Conservation (phyloP, 2,797 vertebrate genomes). For the Rhynchotus rufescens region DNA sequence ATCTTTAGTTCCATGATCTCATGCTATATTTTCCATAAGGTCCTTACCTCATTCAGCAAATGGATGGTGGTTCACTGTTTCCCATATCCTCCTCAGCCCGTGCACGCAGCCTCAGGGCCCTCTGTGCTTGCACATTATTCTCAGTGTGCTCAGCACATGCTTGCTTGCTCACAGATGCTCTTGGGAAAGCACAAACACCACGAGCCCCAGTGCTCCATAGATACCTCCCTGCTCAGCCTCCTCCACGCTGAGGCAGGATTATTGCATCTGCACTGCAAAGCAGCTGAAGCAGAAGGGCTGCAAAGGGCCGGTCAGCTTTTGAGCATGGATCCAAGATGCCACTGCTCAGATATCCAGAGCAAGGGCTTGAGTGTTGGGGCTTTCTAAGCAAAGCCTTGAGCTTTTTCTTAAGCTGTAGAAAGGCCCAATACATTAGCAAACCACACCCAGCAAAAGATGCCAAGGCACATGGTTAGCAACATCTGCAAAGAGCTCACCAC, state of each 20-base stretch:
- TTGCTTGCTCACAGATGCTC: slow-evolving; percentile 13
- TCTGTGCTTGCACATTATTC: neutral
- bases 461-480: neutral
- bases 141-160: slow-evolving; percentile 8
- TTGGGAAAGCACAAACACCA: neutral
- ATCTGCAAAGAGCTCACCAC: neutral
- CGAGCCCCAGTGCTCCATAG: neutral
- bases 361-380: neutral
- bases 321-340: neutral
- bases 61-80: slow-evolving; percentile 11
- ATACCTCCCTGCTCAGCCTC: neutral
- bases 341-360: neutral
- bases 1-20: slow-evolving; percentile 62
- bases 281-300: neutral
- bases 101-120: neutral
- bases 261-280: neutral
- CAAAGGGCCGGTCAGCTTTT: neutral
- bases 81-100: neutral
- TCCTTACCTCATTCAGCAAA: neutral
- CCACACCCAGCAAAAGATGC: neutral
- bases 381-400: neutral
- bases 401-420: too few species aligned
- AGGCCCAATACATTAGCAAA: neutral
- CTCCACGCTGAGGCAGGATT: neutral
- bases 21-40: slow-evolving; percentile 39